These are phyloP conservation scores for Panthera tigris DNA, from an alignment of 2,113 vertebrate species.

Conservation along the genomic window DNA sequence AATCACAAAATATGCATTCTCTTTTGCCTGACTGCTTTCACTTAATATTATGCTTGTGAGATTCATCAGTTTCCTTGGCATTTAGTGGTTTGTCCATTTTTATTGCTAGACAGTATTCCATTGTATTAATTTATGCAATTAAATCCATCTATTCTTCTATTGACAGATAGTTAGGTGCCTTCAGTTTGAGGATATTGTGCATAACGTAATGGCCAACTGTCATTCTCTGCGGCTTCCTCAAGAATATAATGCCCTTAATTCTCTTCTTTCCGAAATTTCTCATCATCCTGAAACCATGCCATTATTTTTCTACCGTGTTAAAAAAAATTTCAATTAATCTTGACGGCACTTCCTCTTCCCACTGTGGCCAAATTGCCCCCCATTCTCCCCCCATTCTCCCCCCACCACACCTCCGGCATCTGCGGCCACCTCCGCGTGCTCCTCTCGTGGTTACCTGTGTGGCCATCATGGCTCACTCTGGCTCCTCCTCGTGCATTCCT, in stretches of 20 bases:
- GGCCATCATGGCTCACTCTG: background rate
- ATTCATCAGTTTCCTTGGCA: background rate
- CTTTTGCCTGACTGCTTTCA: background rate
- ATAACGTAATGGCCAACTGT: background rate
- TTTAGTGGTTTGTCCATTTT: background rate
- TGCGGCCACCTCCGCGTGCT: background rate
- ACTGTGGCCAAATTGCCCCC: background rate
- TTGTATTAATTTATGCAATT: background rate
- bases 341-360: background rate
- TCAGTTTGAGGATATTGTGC: background rate
- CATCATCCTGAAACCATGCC: background rate
- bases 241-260: background rate
- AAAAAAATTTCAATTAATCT: background rate
- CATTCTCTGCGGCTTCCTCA: background rate
- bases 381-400: background rate
- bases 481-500: background rate
- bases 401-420: fast-evolving
- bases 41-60: background rate
- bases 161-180: background rate
- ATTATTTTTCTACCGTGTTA: background rate
- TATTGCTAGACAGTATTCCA: background rate
- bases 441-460: background rate
- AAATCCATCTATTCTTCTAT: background rate
- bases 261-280: background rate
- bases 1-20: background rate